Conservation (phyloP, 2,888 invertebrate genomes). For the Iselma pallidipennis region DNA sequence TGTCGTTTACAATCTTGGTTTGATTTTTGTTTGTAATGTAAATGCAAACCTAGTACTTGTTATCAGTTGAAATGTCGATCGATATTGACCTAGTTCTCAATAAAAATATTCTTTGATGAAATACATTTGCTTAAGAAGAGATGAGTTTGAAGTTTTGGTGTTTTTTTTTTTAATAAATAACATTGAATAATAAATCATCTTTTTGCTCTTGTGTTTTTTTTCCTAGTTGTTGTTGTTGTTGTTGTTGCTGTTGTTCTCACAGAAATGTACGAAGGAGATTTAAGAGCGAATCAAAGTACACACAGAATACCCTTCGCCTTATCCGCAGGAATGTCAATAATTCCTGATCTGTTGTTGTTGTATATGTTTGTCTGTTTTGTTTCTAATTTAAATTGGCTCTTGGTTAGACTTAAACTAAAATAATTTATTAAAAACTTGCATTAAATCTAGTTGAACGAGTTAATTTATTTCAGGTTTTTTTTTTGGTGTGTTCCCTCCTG, state of each 20-base stretch:
- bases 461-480: neutral
- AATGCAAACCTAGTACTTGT: neutral
- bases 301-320: neutral
- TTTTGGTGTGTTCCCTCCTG: neutral
- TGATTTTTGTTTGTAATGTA: neutral
- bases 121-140: neutral
- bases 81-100: neutral
- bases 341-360: neutral
- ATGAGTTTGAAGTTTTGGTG: neutral
- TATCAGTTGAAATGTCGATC: neutral
- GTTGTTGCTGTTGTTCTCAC: too few relatives aligned
- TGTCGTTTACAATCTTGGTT: neutral
- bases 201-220: neutral
- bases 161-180: neutral
- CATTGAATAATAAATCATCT: neutral
- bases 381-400: neutral
- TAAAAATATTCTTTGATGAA: neutral
- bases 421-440: neutral
- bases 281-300: too few relatives aligned
- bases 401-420: neutral
- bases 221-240: too few relatives aligned
- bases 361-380: neutral
- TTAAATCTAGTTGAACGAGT: neutral
- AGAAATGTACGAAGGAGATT: too few relatives aligned
- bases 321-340: neutral